These are phyloP conservation scores for Platanista minor DNA, from an alignment of 2,113 vertebrate species.

Conservation along the genomic window DNA sequence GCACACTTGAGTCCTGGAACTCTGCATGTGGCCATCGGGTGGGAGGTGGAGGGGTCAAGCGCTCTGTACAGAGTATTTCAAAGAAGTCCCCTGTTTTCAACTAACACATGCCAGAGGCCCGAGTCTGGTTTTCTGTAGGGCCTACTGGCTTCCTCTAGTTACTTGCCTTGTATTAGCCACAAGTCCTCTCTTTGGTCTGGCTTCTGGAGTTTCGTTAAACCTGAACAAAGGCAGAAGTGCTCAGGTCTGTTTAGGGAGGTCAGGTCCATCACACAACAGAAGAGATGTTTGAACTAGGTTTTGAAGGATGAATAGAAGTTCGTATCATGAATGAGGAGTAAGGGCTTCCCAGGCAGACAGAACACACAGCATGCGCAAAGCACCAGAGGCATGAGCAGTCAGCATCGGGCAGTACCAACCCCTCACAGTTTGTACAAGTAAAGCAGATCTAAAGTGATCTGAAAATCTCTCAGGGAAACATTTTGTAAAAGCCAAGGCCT, in stretches of 20 bases:
- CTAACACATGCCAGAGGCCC: background rate
- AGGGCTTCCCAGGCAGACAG: background rate
- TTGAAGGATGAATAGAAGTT: background rate
- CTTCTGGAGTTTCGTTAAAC: background rate
- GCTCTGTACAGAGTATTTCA: background rate
- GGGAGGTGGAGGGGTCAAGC: too few relatives aligned
- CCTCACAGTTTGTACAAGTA: background rate
- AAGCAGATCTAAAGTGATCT: background rate
- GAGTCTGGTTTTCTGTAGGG: background rate
- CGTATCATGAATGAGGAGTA: fast-evolving
- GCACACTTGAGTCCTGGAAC: background rate
- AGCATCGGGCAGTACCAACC: fast-evolving
- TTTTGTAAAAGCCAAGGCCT: background rate
- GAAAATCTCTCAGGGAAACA: background rate
- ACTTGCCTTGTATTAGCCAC: fast-evolving
- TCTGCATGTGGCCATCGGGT: fast-evolving
- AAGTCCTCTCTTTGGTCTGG: background rate
- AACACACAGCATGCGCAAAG: fast-evolving
- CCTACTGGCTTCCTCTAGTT: fast-evolving
- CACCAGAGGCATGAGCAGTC: background rate
- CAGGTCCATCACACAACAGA: background rate
- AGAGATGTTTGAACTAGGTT: background rate
- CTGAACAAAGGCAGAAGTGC: background rate
- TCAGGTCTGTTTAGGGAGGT: background rate
- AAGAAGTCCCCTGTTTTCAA: background rate